These are phyloP conservation scores for Coracopsis vasa DNA, from an alignment of 2,113 vertebrate species.

Conservation along the genomic window DNA sequence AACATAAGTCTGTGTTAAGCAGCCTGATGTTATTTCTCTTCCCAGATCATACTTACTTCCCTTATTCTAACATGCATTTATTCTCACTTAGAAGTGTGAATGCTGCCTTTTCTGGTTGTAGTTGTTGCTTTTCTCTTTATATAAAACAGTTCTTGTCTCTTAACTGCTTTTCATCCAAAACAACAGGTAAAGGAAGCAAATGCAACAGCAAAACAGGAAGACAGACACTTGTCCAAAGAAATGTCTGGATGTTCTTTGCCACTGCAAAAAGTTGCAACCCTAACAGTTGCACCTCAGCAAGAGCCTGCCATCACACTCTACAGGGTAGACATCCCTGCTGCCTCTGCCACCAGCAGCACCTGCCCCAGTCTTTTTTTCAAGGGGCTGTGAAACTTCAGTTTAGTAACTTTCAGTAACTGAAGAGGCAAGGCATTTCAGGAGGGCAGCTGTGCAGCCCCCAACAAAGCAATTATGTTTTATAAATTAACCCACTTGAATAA, in stretches of 20 bases:
- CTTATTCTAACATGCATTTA: background rate
- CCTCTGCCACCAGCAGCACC: background rate
- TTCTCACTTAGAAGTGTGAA: background rate
- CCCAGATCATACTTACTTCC: background rate
- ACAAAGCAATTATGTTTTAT: background rate
- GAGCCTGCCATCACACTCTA: background rate
- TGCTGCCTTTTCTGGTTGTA: background rate
- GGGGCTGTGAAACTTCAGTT: background rate
- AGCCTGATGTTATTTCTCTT: background rate
- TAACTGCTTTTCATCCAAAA: background rate
- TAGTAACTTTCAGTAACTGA: background rate
- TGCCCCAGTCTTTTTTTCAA: fast-evolving
- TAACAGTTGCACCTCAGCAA: background rate
- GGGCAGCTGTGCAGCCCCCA: background rate
- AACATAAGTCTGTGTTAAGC: fast-evolving
- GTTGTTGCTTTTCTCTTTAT: background rate
- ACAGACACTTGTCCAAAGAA: background rate
- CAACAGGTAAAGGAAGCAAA: background rate
- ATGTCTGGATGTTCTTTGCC: background rate
- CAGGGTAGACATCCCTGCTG: background rate
- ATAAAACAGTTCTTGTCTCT: background rate
- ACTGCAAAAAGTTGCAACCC: background rate
- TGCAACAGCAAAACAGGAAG: background rate
- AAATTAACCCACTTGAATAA: background rate
- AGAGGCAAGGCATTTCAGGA: background rate